phyloP scores from a whole-genome alignment of 2,797 vertebrate genomes.

The Falco concolor region DNA sequence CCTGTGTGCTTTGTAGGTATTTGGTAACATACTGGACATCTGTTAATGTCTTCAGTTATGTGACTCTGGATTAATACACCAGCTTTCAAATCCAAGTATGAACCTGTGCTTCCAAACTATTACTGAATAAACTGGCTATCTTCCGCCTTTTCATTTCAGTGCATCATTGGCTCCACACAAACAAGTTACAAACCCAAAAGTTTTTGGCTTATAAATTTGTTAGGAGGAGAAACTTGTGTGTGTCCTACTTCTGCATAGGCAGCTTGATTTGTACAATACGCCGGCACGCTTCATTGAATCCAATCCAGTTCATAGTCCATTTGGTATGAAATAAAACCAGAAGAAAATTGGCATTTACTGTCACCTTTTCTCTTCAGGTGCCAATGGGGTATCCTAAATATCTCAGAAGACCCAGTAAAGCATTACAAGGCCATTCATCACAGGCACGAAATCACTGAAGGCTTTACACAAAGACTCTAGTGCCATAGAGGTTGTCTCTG shows the following conservation, averaged over 20 bases:
- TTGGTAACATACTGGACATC: not conserved
- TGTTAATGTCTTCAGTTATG: not conserved
- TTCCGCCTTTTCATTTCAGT: not conserved
- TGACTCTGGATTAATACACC: not conserved
- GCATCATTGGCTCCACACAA: not conserved
- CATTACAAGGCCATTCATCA: not conserved
- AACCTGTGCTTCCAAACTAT: not conserved
- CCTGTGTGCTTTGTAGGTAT: not conserved
- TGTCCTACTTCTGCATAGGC: not conserved
- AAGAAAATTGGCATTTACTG: not conserved
- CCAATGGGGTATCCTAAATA: not conserved
- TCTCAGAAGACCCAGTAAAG: not conserved
- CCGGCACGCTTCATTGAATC: not conserved
- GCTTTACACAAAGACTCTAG: not conserved
- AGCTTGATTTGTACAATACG: not conserved
- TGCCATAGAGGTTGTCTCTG: not conserved
- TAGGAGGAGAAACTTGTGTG: not conserved
- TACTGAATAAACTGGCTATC: not conserved
- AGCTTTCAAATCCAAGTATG: not conserved
- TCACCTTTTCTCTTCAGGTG: not conserved
- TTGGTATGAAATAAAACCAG: not conserved
- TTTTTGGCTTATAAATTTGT: not conserved
- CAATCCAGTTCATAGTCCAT: not conserved
- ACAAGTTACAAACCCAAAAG: not conserved
- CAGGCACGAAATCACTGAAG: not conserved